Base-by-base conservation (phyloP, 2,797 vertebrate genomes). In the Cossypha niveicapilla region DNA sequence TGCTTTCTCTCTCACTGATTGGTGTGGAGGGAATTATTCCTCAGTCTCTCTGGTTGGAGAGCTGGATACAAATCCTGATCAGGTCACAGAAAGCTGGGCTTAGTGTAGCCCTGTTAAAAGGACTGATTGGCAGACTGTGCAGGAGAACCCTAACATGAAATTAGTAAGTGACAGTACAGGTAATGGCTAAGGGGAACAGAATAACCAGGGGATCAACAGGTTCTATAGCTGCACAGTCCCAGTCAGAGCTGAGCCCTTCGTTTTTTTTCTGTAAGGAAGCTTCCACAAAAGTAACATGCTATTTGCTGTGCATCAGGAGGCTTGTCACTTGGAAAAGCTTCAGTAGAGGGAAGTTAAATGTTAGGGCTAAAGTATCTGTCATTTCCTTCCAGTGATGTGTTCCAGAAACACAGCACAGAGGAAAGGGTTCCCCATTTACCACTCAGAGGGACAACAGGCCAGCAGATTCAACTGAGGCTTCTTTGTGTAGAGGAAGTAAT, bases 21-120 rank as follows among this genome's bases (percentile, higher is more conserved):
- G 78, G 73, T 95, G 96, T 96, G 96, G 96, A 97, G 97, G 96
- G 96, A 96, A 93, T 83, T 71, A 92, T 93, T 94, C 50, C 90
- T 86, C 88, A 73, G 93, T 61, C 84, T 96, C 86, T 86, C 66
- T 87, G 71, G 18, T 28, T 93, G 71, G 92, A 96, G 95, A 94
- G 71, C 93, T 97, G 86, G 82, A 91, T 93, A 87, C 32, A 92
- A 93, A 94, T 92, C 83, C 72, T 54, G 30, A 91, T 91, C 83
- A 87, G 78, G 30, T 91, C 92, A 75, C 10, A 54, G 34, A 86
- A 42, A 88, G 5, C 35, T 88, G 51, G 50, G 60, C 57, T 93
- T 88, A 74, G 35, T 56, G 30, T 82, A 63, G 50, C 80, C 67
- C 0, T 84, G 37, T 60, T 68, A 84, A 66, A 86, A 86, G 88